A percentile compares a stretch with the other conserved stretches of the same genome.
phyloP scores from a whole-genome alignment of 2,888 invertebrate species.

The Notocelia uddmanniana region DNA sequence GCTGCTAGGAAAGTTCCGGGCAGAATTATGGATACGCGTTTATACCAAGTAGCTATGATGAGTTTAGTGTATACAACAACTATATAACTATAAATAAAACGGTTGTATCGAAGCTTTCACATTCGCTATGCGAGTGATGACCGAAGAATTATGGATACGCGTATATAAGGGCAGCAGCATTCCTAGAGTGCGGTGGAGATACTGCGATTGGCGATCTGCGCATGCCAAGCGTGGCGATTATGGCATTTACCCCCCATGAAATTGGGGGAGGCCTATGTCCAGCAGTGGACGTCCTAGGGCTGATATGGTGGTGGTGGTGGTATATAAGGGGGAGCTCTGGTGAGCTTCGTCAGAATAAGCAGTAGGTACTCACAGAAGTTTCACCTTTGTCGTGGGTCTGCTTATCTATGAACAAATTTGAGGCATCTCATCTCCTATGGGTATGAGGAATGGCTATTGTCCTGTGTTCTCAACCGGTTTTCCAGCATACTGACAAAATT shows the following conservation, averaged over 20 bases:
- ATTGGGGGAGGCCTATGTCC: too few relatives aligned
- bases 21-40: constrained; percentile 91
- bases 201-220: too few relatives aligned
- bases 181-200: constrained; percentile 94
- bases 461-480: too few relatives aligned
- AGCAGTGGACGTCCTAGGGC: too few relatives aligned
- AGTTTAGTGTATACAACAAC: constrained; percentile 65
- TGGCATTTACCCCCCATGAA: too few relatives aligned
- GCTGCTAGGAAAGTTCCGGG: constrained; percentile 91
- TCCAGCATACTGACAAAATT: not conserved
- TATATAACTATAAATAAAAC: constrained; percentile 87
- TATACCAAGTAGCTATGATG: constrained; percentile 94
- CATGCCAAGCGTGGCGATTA: too few relatives aligned
- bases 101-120: constrained; percentile 86
- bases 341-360: constrained; percentile 71
- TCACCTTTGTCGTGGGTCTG: not conserved
- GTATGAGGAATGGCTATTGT: not conserved
- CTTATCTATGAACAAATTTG: not conserved
- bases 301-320: not conserved
- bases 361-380: too few relatives aligned
- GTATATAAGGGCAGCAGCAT: too few relatives aligned
- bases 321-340: constrained; percentile 95
- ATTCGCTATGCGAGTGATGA: constrained; percentile 90
- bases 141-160: constrained; percentile 90
- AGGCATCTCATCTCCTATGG: not conserved